Evolutionary conservation across 2,888 invertebrate species (phyloP).

Genomic region (Standfussiana lucernea): DNA sequence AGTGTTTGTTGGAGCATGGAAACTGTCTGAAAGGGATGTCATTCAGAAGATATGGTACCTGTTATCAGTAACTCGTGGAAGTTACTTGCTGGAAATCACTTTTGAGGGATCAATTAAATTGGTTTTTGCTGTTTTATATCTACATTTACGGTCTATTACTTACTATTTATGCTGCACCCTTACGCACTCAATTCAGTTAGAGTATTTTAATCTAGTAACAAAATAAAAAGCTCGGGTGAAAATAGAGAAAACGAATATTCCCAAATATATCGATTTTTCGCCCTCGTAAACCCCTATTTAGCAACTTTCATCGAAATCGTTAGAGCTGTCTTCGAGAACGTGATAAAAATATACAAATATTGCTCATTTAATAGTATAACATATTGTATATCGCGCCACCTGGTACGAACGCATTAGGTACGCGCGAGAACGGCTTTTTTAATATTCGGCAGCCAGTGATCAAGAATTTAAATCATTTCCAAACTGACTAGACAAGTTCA

Average conservation of each 20-base stretch:
- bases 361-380: not conserved
- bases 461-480: conserved; percentile 10
- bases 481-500: conserved; percentile 23
- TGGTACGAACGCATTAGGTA: not conserved
- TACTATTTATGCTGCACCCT: not conserved
- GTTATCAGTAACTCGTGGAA: not conserved
- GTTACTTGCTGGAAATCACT: not conserved
- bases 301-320: not conserved
- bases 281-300: not conserved
- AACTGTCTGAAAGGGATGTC: not conserved
- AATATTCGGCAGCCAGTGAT: conserved; percentile 15
- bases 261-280: not conserved
- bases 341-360: not conserved
- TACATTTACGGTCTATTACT: not conserved
- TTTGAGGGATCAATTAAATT: too few species aligned
- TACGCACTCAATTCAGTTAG: not conserved
- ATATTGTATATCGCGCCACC: not conserved
- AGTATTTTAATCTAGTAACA: not conserved
- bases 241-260: not conserved
- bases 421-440: conserved; percentile 8
- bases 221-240: not conserved
- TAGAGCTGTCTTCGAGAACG: not conserved
- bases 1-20: not conserved
- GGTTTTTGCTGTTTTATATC: not conserved
- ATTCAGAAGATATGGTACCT: not conserved